phyloP scores from a whole-genome alignment of 2,888 invertebrate species.

The Eilema griseolum region DNA sequence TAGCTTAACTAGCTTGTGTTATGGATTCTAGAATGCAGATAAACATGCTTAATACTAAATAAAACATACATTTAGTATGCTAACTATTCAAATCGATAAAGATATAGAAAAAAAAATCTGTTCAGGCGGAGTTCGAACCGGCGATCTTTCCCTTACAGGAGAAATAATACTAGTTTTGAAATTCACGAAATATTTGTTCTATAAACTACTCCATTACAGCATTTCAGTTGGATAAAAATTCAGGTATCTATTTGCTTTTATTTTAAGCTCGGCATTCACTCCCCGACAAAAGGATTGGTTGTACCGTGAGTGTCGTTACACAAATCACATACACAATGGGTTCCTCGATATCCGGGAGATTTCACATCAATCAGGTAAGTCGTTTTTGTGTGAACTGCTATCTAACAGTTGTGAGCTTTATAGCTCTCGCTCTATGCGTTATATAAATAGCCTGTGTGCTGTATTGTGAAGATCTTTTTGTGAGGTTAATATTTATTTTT shows the following conservation, averaged over 20 bases:
- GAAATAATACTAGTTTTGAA: not conserved
- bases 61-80: no score
- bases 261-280: constrained; percentile 11
- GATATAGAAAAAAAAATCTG: no score
- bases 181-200: not conserved
- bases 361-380: constrained; percentile 27
- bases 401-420: constrained; percentile 20
- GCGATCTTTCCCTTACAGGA: no score
- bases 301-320: constrained; percentile 19
- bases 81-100: no score
- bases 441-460: not conserved
- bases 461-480: not conserved
- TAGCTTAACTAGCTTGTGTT: no score
- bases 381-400: constrained; percentile 22
- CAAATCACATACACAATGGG: constrained; percentile 28
- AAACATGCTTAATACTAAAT: no score
- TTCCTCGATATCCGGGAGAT: constrained; percentile 19
- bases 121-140: no score
- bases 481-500: not conserved
- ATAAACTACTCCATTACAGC: not conserved
- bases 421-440: constrained; percentile 14
- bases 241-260: constrained; percentile 10
- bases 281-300: constrained; percentile 20
- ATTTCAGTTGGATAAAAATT: not conserved
- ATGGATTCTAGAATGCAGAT: no score